Conservation (phyloP, 2,797 vertebrate genomes). For the Tamandua tetradactyla region DNA sequence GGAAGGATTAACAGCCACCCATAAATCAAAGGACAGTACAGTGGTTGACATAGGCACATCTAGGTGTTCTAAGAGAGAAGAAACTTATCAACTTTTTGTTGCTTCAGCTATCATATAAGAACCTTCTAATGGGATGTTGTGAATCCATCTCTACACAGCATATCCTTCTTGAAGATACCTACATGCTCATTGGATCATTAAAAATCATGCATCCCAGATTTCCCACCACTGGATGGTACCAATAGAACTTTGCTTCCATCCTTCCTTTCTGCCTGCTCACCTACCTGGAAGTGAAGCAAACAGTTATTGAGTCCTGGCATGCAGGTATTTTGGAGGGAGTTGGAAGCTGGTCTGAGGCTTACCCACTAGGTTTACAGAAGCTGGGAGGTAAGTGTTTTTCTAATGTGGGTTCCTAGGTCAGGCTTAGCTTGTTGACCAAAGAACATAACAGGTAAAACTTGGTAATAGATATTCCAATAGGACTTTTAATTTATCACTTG, state of each 20-base stretch:
- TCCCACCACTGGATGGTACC: background rate
- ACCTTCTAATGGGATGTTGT: background rate
- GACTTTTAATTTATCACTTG: background rate
- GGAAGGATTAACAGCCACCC: background rate
- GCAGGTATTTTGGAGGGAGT: too few relatives aligned
- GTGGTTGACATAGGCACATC: background rate
- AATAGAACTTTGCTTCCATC: background rate
- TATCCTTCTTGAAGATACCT: background rate
- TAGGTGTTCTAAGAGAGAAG: background rate
- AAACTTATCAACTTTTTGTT: background rate
- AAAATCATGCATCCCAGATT: background rate
- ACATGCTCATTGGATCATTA: background rate
- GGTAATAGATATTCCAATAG: background rate
- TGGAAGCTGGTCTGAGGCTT: background rate
- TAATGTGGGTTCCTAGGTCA: background rate
- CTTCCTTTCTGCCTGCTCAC: fast-evolving
- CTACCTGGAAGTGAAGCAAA: too few relatives aligned
- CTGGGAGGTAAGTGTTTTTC: background rate
- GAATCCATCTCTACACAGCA: background rate
- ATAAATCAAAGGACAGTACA: background rate
- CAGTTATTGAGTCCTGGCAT: too few relatives aligned
- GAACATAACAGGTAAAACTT: background rate
- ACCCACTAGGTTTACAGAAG: background rate
- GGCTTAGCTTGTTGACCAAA: background rate
- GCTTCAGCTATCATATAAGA: background rate